Evolutionary conservation across 2,797 vertebrate species (phyloP).

Genomic region (Epinephelus coioides): DNA sequence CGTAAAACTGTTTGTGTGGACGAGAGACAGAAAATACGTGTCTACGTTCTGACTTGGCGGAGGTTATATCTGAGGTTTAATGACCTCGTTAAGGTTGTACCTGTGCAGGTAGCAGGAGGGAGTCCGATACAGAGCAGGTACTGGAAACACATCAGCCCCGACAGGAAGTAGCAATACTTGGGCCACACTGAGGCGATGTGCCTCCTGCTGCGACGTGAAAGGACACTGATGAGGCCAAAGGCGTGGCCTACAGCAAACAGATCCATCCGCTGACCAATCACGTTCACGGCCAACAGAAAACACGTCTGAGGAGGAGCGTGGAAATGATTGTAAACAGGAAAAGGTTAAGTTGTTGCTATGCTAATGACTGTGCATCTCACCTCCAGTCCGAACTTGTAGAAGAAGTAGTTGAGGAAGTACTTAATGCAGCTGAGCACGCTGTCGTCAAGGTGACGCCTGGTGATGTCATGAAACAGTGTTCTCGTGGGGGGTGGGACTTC

Average conservation of each 20-base stretch:
- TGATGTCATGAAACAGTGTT: slow-evolving; percentile 94
- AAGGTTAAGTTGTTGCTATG: not conserved
- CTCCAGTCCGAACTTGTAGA: slow-evolving; percentile 98
- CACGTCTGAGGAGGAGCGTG: slow-evolving; percentile 85
- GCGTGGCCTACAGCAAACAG: slow-evolving; percentile 94
- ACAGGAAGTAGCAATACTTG: slow-evolving; percentile 95
- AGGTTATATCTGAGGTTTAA: too few species aligned
- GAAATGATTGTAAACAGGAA: not conserved
- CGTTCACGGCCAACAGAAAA: slow-evolving; percentile 94
- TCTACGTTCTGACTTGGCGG: too few species aligned
- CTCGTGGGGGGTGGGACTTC: slow-evolving; percentile 88
- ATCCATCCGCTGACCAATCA: slow-evolving; percentile 97
- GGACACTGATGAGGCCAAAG: slow-evolving; percentile 89
- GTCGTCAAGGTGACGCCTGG: slow-evolving; percentile 91
- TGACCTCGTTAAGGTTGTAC: slow-evolving; percentile 66
- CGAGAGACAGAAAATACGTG: too few species aligned
- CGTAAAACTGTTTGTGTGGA: too few species aligned
- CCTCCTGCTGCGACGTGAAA: slow-evolving; percentile 92
- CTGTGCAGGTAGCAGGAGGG: slow-evolving; percentile 93
- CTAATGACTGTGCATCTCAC: slow-evolving; percentile 63
- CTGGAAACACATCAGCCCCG: slow-evolving; percentile 92
- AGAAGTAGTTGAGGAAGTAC: slow-evolving; percentile 97
- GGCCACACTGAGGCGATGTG: slow-evolving; percentile 92
- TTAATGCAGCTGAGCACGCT: slow-evolving; percentile 92
- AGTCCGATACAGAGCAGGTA: slow-evolving; percentile 95